Evolutionary conservation across 2,113 vertebrate species (phyloP), one percentile per base, ranked within the genome.

Genomic region (Tachysurus vachellii): DNA sequence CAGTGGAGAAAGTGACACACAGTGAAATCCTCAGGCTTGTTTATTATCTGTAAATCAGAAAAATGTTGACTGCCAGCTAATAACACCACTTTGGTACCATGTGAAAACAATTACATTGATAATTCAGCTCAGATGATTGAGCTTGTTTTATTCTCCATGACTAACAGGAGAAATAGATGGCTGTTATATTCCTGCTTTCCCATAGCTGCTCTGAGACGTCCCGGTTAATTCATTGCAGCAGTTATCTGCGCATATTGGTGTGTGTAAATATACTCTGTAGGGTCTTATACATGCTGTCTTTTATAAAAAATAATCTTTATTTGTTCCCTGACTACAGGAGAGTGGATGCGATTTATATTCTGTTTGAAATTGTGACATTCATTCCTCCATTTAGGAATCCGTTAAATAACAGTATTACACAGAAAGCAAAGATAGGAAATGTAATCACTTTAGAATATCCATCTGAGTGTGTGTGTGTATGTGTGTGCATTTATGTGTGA

Each of bases 71-170:
- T 59, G 26, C 59, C 36, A 83, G 12, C 19, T 23, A 59, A 81
- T 44, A 5, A 61, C 79, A 61, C 1, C 21, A 44, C 54, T 19
- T 80, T 81, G 44, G 23, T 14, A 19, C 5, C 57, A 56, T 47
- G 53, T 28, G 62, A 44, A 59, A 66, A 62, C 62, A 81, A 81
- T 85, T 82, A 89, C 68, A 71, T 21, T 13, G 28, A 42, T n/a
- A n/a, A 26, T 66, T 50, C 47, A 50, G 47, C 70, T 84, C 56
- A 50, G 73, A 85, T 81, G 54, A 80, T 26, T 47, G 36, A 80
- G 28, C 57, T 80, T 83, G 62, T 86, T 73, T 75, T 83, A 50
- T 71, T 80, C 80, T 56, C 71, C 80, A 73, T 86, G 86, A 83
- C 83, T 79, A 82, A 81, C 50, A 80, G 64, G 16, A 87, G 44